Base-by-base conservation (phyloP, 1,140 invertebrate genomes). In the Coptotermes formosanus region DNA sequence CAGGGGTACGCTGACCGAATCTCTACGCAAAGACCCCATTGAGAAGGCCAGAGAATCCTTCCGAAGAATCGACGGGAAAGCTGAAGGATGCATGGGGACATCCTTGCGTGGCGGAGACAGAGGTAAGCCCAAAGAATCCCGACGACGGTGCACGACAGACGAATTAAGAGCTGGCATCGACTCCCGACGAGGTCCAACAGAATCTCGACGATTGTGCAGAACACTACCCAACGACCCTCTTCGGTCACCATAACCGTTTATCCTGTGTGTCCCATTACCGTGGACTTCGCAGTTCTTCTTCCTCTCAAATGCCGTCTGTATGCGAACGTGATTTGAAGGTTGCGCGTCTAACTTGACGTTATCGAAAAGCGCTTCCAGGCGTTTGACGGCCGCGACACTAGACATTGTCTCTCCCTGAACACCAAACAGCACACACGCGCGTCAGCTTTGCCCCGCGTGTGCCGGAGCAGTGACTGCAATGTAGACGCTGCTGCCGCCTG, bases 301-400 rank as follows among this genome's bases (percentile, higher is more conserved):
- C 25, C 45, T 90, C 88, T 93, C 93, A 82, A 92, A 90, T 88
- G 91, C 91, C 12, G 89, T 89, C 69, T 75, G 75, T 38, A 82
- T 21, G 25, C 14, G 83, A 8, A 14, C 23, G 16, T 84, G 48
- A 9, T 55, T 21, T 55, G 52, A 55, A 55, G 52, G 52, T 19
- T 19, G 52, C 1, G 0, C 19, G 2, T 94, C 94, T 85, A 95
- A 88, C 88, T 92, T 94, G 69, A 94, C 92, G 88, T 93, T 94
- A 55, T 92, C 92, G 90, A 96, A 96, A 86, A 96, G 92, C 1
- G 93, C 94, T 89, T 96, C 95, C 88, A 96, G 89, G 81, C 94
- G 93, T 86, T 93, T 94, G 88, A 95, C 94, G 3, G 95, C 94
- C 48, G 93, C 92, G 82, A 93, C 93, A 25, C 83, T 59, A 2